These are phyloP conservation scores for Periophthalmodon schlosseri DNA, from an alignment of 2,113 vertebrate species.

Conservation along the genomic window DNA sequence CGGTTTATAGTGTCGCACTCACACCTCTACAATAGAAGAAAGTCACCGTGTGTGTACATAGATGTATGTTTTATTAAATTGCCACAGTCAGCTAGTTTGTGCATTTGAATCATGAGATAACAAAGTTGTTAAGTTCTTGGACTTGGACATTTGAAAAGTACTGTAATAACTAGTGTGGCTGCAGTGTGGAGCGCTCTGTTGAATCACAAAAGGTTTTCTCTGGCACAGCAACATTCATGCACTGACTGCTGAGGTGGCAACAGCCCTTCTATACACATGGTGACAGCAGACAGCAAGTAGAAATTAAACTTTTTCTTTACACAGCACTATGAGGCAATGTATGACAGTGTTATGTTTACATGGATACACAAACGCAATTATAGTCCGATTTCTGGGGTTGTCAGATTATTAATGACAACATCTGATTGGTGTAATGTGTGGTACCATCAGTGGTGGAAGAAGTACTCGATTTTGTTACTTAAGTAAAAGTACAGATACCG, in stretches of 20 bases:
- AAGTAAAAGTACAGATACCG: no score
- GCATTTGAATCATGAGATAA: not conserved
- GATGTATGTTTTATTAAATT: not conserved
- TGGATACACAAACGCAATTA: no score
- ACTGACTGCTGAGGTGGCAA: conserved; percentile 61
- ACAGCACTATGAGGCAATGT: not conserved
- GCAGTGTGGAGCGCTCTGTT: not conserved
- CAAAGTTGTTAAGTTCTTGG: not conserved
- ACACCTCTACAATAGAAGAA: not conserved
- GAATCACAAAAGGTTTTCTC: conserved; percentile 55
- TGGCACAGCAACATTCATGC: conserved; percentile 56
- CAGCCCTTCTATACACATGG: conserved; percentile 30
- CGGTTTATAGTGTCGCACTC: no score
- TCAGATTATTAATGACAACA: no score
- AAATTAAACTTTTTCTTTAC: conserved; percentile 5
- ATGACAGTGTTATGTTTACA: no score
- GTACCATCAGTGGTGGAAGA: no score
- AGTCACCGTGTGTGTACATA: not conserved
- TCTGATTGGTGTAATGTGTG: no score
- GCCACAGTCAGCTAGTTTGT: not conserved
- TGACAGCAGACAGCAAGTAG: conserved; percentile 14
- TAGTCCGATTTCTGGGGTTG: no score
- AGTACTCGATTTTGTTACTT: no score
- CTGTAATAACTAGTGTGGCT: conserved; percentile 11
- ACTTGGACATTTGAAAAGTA: conserved; percentile 3